Evolutionary conservation across 2,113 vertebrate species (phyloP).

Genomic region (Mohoua ochrocephala): DNA sequence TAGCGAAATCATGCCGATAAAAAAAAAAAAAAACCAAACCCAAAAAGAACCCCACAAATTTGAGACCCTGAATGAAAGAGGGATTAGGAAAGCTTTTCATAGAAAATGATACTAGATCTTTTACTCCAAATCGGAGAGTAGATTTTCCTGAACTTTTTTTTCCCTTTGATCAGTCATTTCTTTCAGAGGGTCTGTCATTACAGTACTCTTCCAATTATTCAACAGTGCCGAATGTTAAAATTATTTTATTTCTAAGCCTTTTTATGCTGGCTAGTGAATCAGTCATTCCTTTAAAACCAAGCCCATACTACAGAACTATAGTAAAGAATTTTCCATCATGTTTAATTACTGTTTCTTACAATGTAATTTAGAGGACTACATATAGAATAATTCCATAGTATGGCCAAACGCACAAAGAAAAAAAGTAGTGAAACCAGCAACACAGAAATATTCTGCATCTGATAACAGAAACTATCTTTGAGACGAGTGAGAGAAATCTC

Average conservation of each 20-base stretch:
- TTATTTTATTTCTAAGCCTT: neutral
- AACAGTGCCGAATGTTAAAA: neutral
- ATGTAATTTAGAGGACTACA: neutral
- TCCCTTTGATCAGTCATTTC: neutral
- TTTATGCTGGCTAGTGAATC: neutral
- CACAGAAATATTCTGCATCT: neutral
- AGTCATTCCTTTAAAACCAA: neutral
- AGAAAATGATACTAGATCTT: neutral
- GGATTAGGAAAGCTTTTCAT: neutral
- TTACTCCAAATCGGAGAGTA: neutral
- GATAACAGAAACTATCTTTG: neutral
- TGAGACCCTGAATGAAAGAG: neutral
- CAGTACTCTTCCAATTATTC: neutral
- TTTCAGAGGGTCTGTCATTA: neutral
- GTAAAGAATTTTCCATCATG: neutral
- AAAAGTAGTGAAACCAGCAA: neutral
- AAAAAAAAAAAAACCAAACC: neutral
- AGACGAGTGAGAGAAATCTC: neutral
- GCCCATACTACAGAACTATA: neutral
- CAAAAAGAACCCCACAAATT: neutral
- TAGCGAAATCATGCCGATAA: neutral
- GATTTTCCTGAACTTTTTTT: neutral
- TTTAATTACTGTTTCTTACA: neutral
- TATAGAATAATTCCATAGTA: neutral
- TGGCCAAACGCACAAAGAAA: neutral